Percentiles rank a stretch among this genome's conserved stretches.
These are phyloP conservation scores for Pygoscelis adeliae DNA, from an alignment of 2,113 vertebrate genomes.

Conservation along the genomic window DNA sequence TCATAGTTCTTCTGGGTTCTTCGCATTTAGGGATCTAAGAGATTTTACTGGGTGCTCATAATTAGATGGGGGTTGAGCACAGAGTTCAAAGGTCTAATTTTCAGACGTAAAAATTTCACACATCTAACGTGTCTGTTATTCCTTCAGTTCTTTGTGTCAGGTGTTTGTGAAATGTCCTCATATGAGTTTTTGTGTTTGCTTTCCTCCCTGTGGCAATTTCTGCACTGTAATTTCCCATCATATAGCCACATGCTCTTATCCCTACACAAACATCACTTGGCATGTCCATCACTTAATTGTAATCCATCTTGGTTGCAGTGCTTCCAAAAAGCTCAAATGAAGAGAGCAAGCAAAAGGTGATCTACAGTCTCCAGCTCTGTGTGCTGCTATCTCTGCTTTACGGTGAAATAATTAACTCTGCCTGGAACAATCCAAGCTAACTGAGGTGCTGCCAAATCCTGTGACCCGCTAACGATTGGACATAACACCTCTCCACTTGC, in stretches of 20 bases:
- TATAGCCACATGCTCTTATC: not conserved
- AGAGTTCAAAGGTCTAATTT: not conserved
- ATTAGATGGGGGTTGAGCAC: not conserved
- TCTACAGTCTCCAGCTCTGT: not conserved
- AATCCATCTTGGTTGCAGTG: not conserved
- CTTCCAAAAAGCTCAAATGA: not conserved
- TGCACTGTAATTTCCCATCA: not conserved
- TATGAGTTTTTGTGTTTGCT: not conserved
- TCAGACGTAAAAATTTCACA: not conserved
- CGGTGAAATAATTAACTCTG: not conserved
- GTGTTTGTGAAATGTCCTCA: not conserved
- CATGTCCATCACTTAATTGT: not conserved
- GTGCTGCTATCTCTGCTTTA: not conserved
- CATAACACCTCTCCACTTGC: not conserved
- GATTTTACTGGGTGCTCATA: not conserved
- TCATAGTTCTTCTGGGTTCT: not conserved
- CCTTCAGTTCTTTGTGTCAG: not conserved
- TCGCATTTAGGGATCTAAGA: not conserved
- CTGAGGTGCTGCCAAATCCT: not conserved
- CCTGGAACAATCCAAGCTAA: not conserved
- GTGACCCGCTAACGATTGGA: not conserved
- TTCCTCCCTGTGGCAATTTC: not conserved
- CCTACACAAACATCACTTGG: not conserved
- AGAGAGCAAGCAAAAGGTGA: not conserved
- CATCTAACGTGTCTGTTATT: not conserved